These are phyloP conservation scores for Metallyticus violacea DNA, from an alignment of 2,888 invertebrate genomes.

Conservation along the genomic window DNA sequence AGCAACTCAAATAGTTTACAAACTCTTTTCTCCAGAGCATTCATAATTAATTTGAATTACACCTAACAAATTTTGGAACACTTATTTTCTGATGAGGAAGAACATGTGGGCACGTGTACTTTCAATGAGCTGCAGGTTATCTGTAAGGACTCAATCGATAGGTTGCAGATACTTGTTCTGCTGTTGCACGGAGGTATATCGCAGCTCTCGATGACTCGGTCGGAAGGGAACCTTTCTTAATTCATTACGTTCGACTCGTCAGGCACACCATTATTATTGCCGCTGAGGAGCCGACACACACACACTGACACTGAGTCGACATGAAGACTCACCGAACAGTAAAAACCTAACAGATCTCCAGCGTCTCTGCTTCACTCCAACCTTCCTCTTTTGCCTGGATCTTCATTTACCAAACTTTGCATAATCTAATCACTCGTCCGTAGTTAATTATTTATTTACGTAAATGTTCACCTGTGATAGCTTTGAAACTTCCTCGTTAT, in stretches of 20 bases:
- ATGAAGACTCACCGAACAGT: conserved; percentile 5
- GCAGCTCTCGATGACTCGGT: background rate
- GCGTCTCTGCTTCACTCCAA: too few relatives aligned
- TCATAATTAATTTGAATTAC: too few relatives aligned
- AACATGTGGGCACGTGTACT: too few relatives aligned
- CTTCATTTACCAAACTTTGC: background rate
- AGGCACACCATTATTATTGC: background rate
- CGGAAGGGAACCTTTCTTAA: conserved; percentile 6
- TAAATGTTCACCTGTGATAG: too few relatives aligned
- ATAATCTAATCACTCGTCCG: background rate
- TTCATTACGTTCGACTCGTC: conserved; percentile 14
- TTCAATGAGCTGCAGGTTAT: too few relatives aligned
- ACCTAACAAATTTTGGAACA: too few relatives aligned
- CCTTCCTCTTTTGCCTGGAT: background rate
- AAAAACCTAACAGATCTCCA: background rate
- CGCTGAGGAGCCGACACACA: background rate
- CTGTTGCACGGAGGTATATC: background rate
- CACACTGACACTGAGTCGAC: background rate
- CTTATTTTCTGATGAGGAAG: too few relatives aligned
- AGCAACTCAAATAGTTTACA: too few relatives aligned
- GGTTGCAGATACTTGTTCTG: background rate
- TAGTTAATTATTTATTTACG: too few relatives aligned
- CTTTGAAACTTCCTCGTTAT: too few relatives aligned
- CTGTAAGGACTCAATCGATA: background rate
- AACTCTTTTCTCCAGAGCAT: too few relatives aligned